Evolutionary conservation across 64 coral and sea anemone species (phyloP).

Genomic region (Montipora sp.): DNA sequence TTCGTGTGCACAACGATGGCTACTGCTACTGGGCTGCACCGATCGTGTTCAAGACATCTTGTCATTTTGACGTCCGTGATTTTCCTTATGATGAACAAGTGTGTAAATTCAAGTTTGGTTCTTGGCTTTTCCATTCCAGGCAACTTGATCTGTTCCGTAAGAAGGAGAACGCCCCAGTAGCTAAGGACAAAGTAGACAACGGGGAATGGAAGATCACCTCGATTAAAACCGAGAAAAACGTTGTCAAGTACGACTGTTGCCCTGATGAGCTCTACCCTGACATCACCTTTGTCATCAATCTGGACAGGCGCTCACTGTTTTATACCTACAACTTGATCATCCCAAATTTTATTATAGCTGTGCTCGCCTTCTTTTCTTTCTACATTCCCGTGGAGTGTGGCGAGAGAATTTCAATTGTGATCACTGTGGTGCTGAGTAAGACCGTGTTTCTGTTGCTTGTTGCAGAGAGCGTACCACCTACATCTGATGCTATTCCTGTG

Average conservation of each 20-base stretch:
- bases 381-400: conserved; percentile 90
- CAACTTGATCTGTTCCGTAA: conserved; percentile 62
- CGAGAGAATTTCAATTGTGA: conserved; percentile 84
- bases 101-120: conserved; percentile 88
- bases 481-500: conserved; percentile 82
- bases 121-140: conserved; percentile 59
- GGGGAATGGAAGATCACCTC: conserved; percentile 83
- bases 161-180: conserved; percentile 38
- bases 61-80: conserved; percentile 80
- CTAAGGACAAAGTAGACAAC: conserved; percentile 62
- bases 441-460: conserved; percentile 86
- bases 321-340: conserved; percentile 84
- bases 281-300: conserved; percentile 71
- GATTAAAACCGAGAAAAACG: conserved; percentile 55
- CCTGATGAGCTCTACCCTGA: conserved; percentile 65
- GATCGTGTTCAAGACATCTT: conserved; percentile 83
- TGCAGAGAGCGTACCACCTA: conserved; percentile 85
- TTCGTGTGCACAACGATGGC: conserved; percentile 41
- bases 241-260: conserved; percentile 15
- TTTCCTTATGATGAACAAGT: conserved; percentile 86
- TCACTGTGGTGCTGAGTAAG: conserved; percentile 88
- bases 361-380: conserved; percentile 89
- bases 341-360: conserved; percentile 87
- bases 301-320: conserved; percentile 79
- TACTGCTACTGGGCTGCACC: conserved; percentile 68